phyloP scores from a whole-genome alignment of 2,113 vertebrate species.

The Sander vitreus region DNA sequence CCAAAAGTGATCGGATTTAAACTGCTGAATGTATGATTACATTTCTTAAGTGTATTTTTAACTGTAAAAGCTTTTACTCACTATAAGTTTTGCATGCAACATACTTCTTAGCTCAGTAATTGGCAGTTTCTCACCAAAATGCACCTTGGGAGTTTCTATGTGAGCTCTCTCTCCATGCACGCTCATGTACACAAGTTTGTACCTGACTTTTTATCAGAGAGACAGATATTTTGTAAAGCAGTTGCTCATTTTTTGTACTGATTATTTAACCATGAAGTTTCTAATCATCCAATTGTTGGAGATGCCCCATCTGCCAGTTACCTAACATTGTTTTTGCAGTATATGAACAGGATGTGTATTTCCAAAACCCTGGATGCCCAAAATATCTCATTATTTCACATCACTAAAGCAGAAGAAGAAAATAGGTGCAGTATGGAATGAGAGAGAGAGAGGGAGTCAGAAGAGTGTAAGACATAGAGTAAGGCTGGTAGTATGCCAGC shows the following conservation, averaged over 20 bases:
- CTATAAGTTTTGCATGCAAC: not conserved
- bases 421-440: not conserved
- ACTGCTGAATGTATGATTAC: not conserved
- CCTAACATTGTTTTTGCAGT: not conserved
- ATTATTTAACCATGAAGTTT: conserved; percentile 1
- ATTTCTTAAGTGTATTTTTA: not conserved
- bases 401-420: not conserved
- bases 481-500: conserved; percentile 31
- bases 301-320: not conserved
- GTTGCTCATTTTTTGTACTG: not conserved
- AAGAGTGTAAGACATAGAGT: conserved; percentile 15
- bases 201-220: not conserved
- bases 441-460: conserved; percentile 4
- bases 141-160: not conserved
- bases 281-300: not conserved
- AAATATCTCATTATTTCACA: not conserved
- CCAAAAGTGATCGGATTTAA: not conserved
- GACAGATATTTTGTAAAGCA: not conserved
- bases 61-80: not conserved
- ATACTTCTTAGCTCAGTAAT: not conserved
- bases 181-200: not conserved
- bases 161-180: not conserved
- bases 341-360: not conserved
- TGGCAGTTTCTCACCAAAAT: not conserved
- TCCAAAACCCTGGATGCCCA: not conserved